Conservation (phyloP, 2,113 vertebrate genomes). For the Acanthochromis polyacanthus region DNA sequence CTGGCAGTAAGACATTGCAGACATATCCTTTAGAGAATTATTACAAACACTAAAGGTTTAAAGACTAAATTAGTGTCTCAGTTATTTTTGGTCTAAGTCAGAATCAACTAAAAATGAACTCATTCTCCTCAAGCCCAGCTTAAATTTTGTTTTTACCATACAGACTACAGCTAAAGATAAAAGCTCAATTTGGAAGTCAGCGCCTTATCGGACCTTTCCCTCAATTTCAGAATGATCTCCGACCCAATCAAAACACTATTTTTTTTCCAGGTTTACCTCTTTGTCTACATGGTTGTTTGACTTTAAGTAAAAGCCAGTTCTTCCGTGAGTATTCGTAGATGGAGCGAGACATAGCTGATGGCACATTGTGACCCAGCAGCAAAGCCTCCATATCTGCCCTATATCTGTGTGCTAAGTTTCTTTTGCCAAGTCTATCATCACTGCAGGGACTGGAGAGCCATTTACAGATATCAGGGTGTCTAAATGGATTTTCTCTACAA, state of each 20-base stretch:
- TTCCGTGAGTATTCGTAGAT: constrained; percentile 17
- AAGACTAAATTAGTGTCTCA: background rate
- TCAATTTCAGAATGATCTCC: constrained; percentile 16
- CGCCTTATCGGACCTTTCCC: constrained; percentile 30
- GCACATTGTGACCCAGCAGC: constrained; percentile 51
- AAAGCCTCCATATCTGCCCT: constrained; percentile 47
- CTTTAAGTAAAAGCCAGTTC: constrained; percentile 26
- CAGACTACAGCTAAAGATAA: background rate
- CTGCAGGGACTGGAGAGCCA: constrained; percentile 47
- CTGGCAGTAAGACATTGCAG: too few species aligned
- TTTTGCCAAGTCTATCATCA: constrained; percentile 49
- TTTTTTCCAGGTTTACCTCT: constrained; percentile 17
- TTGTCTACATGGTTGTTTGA: background rate
- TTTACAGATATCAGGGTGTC: constrained; percentile 58
- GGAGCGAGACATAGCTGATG: constrained; percentile 35
- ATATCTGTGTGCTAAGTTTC: constrained; percentile 34
- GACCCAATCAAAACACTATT: constrained; percentile 1
- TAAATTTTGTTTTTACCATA: background rate
- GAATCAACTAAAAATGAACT: constrained; percentile 4
- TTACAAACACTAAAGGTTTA: too few species aligned
- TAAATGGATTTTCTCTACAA: constrained; percentile 63
- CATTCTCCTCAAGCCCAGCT: background rate
- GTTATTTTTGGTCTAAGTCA: background rate
- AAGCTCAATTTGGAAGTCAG: constrained; percentile 15
- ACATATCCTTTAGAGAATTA: too few species aligned